Evolutionary conservation across 2,113 vertebrate species (phyloP).

Genomic region (Scolopax mira): DNA sequence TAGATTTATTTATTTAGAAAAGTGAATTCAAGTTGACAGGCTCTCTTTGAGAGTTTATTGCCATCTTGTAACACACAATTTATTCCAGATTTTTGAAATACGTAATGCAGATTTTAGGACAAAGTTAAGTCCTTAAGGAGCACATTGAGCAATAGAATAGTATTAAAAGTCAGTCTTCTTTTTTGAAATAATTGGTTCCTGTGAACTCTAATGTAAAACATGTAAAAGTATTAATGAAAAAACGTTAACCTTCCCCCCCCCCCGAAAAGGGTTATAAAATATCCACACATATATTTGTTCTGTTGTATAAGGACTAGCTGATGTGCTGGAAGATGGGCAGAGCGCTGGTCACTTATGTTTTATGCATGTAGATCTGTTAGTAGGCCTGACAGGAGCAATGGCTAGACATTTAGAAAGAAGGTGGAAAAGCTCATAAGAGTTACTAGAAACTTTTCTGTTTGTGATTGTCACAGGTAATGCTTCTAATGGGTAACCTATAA

Average conservation of each 20-base stretch:
- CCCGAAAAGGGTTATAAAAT: neutral
- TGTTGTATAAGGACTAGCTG: neutral
- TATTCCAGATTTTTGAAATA: neutral
- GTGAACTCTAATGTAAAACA: neutral
- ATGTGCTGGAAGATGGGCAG: neutral
- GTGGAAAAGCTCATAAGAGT: neutral
- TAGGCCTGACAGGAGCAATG: neutral
- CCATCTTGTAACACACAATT: neutral
- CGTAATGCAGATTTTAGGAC: neutral
- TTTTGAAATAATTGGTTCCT: neutral
- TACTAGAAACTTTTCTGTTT: neutral
- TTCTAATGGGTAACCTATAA: neutral
- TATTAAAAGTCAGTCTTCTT: neutral
- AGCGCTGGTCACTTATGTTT: accelerated
- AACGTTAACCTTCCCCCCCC: neutral
- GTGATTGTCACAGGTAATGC: neutral
- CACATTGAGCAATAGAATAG: neutral
- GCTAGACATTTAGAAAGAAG: neutral
- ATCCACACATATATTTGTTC: neutral
- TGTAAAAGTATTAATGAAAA: neutral
- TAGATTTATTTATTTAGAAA: neutral
- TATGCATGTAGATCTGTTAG: neutral
- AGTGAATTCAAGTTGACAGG: neutral
- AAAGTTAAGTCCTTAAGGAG: neutral
- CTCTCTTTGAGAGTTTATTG: neutral